Base-by-base conservation (phyloP, 2,113 vertebrate genomes). In the Paralichthys olivaceus region DNA sequence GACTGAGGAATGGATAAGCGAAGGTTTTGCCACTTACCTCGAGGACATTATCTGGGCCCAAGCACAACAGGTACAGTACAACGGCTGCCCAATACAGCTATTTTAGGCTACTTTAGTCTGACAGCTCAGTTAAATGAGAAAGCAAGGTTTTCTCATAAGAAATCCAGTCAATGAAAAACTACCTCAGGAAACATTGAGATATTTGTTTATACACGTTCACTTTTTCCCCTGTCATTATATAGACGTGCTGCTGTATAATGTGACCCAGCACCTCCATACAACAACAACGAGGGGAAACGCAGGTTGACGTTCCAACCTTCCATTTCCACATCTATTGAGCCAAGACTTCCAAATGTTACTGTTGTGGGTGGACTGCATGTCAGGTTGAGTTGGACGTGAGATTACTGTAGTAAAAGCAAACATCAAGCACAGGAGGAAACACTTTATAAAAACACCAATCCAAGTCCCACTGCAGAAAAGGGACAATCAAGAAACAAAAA, bases 1-100 rank as follows among this genome's bases (percentile, higher is more conserved):
- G 98, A 98, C 96, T 0, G 98, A 99, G 86, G 98, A 99, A 81
- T 99, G 98, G 97, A 93, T 99, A 92, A 99, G 98, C 17, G 97
- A 99, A 88, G 98, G 98, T 3, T 98, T 99, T 40, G 97, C 97
- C 86, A 98, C 98, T 15, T 97, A 94, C 86, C 89, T 99, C 76
- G 97, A 99, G 92, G 97, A 98, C 43, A 72, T 96, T 22, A 95
- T 99, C 89, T 99, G 96, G 97, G 94, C 94, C 51, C 80, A 80
- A 75, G 95, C 94, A 55, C 96, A 96, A 80, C 92, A 98, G 96
- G 97, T 98, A 93, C 69, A 45, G 45, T 63, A 7, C 34, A 57
- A 4, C 19, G 0, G 0, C 15, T 64, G 4, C 20, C 19, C 17
- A n/a, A 56, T 28, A 12, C 25, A 32, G 28, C 7, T 34, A n/a